Evolutionary conservation across 2,113 vertebrate species (phyloP), one percentile per base, ranked within the genome.

Genomic region (Dasyprocta punctata): DNA sequence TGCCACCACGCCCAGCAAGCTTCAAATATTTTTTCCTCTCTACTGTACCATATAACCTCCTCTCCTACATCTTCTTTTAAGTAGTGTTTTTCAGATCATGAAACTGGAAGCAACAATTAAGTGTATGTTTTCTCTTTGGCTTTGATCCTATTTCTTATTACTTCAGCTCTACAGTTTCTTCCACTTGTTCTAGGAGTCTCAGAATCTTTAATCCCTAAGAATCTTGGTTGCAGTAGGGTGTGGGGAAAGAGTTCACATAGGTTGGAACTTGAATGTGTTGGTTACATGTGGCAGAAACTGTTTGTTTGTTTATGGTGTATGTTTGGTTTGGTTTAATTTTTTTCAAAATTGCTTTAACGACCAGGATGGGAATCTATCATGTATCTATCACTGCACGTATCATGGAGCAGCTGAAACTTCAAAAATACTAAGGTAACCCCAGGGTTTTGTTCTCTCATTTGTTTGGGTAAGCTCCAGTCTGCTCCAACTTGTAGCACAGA

Each of bases 221-320:
- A 80, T 54, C 24, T 82, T 88, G 58, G 28, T 3, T 7, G n/a
- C 16, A 47, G 0, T 60, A 20, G 11, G 3, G 12, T 24, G 33
- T n/a, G 9, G 5, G 3, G 2, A 8, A 92, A 12, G 24, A 20
- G 69, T 83, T 58, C 22, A 67, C 17, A 24, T 54, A 30, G 52
- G 26, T 73, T 94, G 82, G n/a, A 75, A 88, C 24, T 56, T 90
- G 33, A 17, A 92, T 87, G 90, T 90, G 63, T 85, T 88, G 52
- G 26, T 10, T 54, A 0, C 12, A 22, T 19, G 16, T 88, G 7
- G 38, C 28, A 69, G 8, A 47, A 19, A 65, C 47, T 7, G 0
- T 61, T 73, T 22, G 13, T 49, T 49, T 6, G 33, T n/a, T 81
- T 22, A 9, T 56, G 49, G 17, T 56, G 24, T 54, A 56, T 82